phyloP scores from a whole-genome alignment of 2,888 invertebrate species.

The Cataglyphis livida region DNA sequence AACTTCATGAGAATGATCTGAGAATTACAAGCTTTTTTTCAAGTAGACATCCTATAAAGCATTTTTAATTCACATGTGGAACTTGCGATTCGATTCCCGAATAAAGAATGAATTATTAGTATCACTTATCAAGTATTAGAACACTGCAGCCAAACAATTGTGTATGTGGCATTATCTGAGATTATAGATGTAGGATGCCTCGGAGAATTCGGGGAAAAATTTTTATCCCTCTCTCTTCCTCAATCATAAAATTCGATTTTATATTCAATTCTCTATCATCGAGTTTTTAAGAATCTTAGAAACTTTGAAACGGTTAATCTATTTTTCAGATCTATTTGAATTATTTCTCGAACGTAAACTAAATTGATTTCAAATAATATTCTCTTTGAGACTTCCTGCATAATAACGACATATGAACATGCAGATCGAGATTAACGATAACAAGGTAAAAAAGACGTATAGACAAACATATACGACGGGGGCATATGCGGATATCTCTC shows the following conservation, averaged over 20 bases:
- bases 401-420: constrained; percentile 47
- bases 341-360: neutral
- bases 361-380: neutral
- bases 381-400: neutral
- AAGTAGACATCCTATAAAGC: neutral
- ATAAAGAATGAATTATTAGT: constrained; percentile 31
- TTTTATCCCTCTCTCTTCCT: neutral
- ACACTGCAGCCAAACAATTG: constrained; percentile 44
- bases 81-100: constrained; percentile 7
- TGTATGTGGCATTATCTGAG: neutral
- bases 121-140: constrained; percentile 18
- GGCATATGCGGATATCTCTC: constrained; percentile 82
- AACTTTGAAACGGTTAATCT: neutral
- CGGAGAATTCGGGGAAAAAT: neutral
- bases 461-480: constrained; percentile 83
- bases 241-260: neutral
- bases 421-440: constrained; percentile 59
- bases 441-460: constrained; percentile 77
- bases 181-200: neutral
- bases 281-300: neutral
- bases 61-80: neutral
- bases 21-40: no score
- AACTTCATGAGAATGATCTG: no score
- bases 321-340: neutral
- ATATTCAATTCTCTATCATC: neutral